These are phyloP conservation scores for Laupala kohalensis DNA, from an alignment of 1,140 invertebrate genomes.

Conservation along the genomic window DNA sequence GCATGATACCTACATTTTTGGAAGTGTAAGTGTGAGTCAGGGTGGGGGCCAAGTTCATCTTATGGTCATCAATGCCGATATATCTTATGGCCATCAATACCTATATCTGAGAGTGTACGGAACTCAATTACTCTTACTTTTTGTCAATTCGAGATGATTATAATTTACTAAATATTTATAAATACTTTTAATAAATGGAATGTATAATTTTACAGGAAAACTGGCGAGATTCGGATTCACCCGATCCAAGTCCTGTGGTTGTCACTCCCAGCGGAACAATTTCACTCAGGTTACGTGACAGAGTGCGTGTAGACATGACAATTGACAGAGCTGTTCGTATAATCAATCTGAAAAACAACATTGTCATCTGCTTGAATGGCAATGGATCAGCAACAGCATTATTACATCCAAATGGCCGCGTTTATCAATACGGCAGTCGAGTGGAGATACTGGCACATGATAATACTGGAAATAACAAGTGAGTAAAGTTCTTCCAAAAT, in stretches of 20 bases:
- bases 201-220: conserved; percentile 20
- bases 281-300: conserved; percentile 55
- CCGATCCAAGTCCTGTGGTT: conserved; percentile 32
- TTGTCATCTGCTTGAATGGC: conserved; percentile 55
- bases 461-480: conserved; percentile 57
- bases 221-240: conserved; percentile 24
- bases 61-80: too few species aligned
- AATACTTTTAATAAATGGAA: too few species aligned
- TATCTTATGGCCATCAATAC: too few species aligned
- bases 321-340: conserved; percentile 64
- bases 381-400: conserved; percentile 57
- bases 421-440: conserved; percentile 68
- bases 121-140: too few species aligned
- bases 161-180: too few species aligned
- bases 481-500: conserved; percentile 13
- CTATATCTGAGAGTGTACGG: too few species aligned
- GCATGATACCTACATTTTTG: too few species aligned
- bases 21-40: too few species aligned
- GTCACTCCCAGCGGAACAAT: conserved; percentile 69
- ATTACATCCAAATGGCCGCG: conserved; percentile 66
- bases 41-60: too few species aligned
- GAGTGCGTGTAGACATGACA: conserved; percentile 67
- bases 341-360: conserved; percentile 65
- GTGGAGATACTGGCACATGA: conserved; percentile 67
- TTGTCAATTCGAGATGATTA: too few species aligned